A percentile compares a stretch with the other conserved stretches of the same genome.
Evolutionary conservation across 2,888 invertebrate genomes (phyloP).

Genomic region (Cinara cedri): DNA sequence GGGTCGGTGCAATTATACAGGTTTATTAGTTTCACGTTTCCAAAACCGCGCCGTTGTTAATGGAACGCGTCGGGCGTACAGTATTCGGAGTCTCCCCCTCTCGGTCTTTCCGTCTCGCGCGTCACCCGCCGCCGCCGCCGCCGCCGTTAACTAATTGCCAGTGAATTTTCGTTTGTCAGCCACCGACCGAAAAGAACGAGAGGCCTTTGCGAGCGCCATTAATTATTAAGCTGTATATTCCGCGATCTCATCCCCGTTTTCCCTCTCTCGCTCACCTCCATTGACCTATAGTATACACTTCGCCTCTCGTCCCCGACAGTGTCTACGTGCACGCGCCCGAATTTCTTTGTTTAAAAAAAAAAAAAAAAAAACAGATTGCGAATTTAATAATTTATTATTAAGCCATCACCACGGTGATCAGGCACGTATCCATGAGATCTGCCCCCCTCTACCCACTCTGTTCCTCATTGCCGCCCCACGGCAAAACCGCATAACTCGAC

Average conservation of each 20-base stretch:
- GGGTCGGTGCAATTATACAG: constrained; percentile 34
- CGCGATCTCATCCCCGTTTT: neutral
- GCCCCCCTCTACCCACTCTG: no score
- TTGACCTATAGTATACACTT: neutral
- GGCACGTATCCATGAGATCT: no score
- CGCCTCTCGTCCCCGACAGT: no score
- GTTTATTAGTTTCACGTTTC: constrained; percentile 56
- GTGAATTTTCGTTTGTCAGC: constrained; percentile 46
- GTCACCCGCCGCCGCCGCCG: neutral
- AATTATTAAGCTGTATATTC: constrained; percentile 17
- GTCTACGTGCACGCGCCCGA: no score
- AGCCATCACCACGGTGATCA: no score
- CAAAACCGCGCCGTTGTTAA: constrained; percentile 32
- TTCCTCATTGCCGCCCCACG: no score
- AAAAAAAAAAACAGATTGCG: no score
- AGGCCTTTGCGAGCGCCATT: constrained; percentile 40
- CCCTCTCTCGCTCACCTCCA: neutral
- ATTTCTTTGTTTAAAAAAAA: no score
- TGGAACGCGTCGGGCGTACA: constrained; percentile 24
- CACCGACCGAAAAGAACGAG: constrained; percentile 30
- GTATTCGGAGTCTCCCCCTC: neutral
- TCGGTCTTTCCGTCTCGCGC: neutral
- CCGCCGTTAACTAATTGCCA: constrained; percentile 42
- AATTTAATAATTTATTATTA: constrained; percentile 12
- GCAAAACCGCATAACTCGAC: no score